Evolutionary conservation across 2,888 invertebrate genomes (phyloP).

Genomic region (Pasiphila rectangulata): DNA sequence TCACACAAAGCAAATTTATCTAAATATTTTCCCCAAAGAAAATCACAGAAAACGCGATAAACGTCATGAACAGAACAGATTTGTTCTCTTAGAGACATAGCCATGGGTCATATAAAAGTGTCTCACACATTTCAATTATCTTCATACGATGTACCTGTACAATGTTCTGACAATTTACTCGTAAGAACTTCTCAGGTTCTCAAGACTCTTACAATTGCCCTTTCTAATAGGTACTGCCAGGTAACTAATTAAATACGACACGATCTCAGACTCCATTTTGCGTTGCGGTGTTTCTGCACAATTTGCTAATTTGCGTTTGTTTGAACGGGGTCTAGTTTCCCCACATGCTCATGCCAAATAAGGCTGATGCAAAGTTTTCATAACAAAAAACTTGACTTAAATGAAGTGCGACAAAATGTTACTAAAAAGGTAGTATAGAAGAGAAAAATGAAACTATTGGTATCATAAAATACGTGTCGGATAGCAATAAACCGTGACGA

Average conservation of each 20-base stretch:
- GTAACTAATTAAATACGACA: neutral
- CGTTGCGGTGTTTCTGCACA: slow-evolving; percentile 1
- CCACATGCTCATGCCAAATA: slow-evolving; percentile 9
- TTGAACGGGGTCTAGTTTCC: slow-evolving; percentile 1
- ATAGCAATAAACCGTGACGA: slow-evolving; percentile 29
- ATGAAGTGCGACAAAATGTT: slow-evolving; percentile 15
- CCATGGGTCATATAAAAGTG: slow-evolving; percentile 34
- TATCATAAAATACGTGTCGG: slow-evolving; percentile 27
- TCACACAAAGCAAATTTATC: slow-evolving; percentile 8
- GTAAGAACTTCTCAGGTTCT: slow-evolving; percentile 6
- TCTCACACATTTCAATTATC: slow-evolving; percentile 41
- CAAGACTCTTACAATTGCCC: slow-evolving; percentile 8
- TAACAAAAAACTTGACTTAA: slow-evolving; percentile 19
- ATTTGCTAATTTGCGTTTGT: slow-evolving; percentile 4
- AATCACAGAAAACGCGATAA: slow-evolving; percentile 24
- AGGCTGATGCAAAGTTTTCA: slow-evolving; percentile 16
- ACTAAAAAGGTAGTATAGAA: slow-evolving; percentile 8
- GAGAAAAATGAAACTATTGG: slow-evolving; percentile 21
- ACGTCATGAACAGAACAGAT: slow-evolving; percentile 20
- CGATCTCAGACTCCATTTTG: too few relatives aligned
- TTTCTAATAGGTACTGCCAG: slow-evolving; percentile 7
- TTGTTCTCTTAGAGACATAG: slow-evolving; percentile 23
- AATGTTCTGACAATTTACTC: slow-evolving; percentile 1
- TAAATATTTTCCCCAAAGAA: slow-evolving; percentile 19
- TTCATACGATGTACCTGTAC: slow-evolving; percentile 26